A percentile compares a stretch with the other conserved stretches of the same genome.
These are phyloP conservation scores for Asteroscopus sphinx DNA, from an alignment of 2,888 invertebrate genomes.

Conservation along the genomic window DNA sequence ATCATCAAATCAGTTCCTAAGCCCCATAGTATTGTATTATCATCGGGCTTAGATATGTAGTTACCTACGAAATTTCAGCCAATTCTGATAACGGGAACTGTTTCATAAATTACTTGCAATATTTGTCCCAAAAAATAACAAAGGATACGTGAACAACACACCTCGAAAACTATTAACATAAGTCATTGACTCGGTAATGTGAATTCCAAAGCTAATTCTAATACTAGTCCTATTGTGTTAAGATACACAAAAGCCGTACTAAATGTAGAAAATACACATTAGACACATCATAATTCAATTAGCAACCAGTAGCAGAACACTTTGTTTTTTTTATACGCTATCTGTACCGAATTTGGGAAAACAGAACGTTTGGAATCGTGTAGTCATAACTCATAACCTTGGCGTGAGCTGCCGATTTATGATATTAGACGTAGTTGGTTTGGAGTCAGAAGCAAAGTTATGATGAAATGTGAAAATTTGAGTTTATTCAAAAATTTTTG, in stretches of 20 bases:
- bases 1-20: too few species aligned
- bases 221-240: slow-evolving; percentile 31
- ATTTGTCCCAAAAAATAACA: slow-evolving; percentile 18
- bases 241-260: slow-evolving; percentile 25
- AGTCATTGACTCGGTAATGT: slow-evolving; percentile 34
- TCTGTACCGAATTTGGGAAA: slow-evolving; percentile 17
- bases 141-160: neutral
- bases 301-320: slow-evolving; percentile 21
- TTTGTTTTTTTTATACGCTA: slow-evolving; percentile 3
- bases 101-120: too few species aligned
- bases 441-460: neutral
- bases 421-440: neutral
- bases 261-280: slow-evolving; percentile 38
- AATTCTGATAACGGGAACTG: too few species aligned
- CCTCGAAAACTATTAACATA: slow-evolving; percentile 2
- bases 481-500: neutral
- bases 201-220: slow-evolving; percentile 31
- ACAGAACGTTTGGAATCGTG: slow-evolving; percentile 4
- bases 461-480: neutral
- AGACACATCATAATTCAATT: slow-evolving; percentile 44
- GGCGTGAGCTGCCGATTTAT: slow-evolving; percentile 4
- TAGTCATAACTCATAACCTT: slow-evolving; percentile 18
- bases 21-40: too few species aligned
- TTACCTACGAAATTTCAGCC: too few species aligned
- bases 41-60: too few species aligned